phyloP scores from a whole-genome alignment of 2,888 invertebrate species.

The Athalia cordata region DNA sequence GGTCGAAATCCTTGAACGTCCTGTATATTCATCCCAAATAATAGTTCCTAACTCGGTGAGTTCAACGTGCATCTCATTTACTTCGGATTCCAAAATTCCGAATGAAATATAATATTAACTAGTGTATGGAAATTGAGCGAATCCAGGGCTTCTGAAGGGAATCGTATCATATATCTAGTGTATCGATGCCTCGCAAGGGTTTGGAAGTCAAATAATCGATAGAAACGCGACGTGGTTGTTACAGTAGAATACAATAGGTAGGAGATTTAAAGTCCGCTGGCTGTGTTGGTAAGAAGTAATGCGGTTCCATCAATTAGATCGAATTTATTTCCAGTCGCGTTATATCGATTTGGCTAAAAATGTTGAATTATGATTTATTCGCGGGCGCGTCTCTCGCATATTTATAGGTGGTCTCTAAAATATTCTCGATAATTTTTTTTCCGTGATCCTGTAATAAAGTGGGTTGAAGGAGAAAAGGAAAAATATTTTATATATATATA shows the following conservation, averaged over 20 bases:
- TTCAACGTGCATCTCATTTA: not conserved
- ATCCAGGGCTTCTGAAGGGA: not conserved
- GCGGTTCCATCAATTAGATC: constrained; percentile 24
- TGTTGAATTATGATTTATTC: not conserved
- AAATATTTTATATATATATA: no score
- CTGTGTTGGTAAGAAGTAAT: constrained; percentile 17
- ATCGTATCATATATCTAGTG: not conserved
- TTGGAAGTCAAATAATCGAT: constrained; percentile 31
- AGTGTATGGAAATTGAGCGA: not conserved
- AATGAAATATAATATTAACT: constrained; percentile 7
- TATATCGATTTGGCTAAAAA: constrained; percentile 17
- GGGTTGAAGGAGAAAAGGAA: not conserved
- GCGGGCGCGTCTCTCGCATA: not conserved
- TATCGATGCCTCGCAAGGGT: not conserved
- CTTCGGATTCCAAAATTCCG: not conserved
- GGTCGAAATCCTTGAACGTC: no score
- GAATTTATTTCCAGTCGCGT: constrained; percentile 25
- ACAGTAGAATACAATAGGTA: constrained; percentile 9
- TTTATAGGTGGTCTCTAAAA: not conserved
- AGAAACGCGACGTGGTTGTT: constrained; percentile 1
- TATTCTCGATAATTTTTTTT: constrained; percentile 9
- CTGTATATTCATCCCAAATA: no score
- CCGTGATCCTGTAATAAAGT: not conserved
- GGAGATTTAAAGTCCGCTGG: constrained; percentile 24
- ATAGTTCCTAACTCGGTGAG: no score